phyloP scores from a whole-genome alignment of 2,113 vertebrate genomes.

The Ranitomeya imitator region DNA sequence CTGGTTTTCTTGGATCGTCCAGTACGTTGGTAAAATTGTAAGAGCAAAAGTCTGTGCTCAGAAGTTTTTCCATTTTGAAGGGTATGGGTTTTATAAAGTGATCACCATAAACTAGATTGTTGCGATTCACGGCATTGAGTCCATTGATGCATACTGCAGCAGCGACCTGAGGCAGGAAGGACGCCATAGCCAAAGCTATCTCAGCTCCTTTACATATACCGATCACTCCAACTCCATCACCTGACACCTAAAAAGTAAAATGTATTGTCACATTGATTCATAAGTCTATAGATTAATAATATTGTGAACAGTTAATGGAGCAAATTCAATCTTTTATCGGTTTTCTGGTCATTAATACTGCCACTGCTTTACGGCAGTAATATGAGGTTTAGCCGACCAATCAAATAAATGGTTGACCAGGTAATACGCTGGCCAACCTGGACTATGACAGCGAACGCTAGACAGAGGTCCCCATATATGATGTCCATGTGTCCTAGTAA shows the following conservation, averaged over 20 bases:
- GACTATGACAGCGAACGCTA: no score
- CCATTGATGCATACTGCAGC: slow-evolving; percentile 70
- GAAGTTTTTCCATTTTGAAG: slow-evolving; percentile 4
- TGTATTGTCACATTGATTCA: not conserved
- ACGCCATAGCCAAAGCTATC: slow-evolving; percentile 67
- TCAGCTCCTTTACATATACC: slow-evolving; percentile 66
- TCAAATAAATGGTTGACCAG: no score
- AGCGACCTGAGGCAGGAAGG: slow-evolving; percentile 62
- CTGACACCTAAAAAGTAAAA: slow-evolving; percentile 65
- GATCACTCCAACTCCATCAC: slow-evolving; percentile 63
- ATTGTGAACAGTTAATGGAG: no score
- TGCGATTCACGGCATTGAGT: slow-evolving; percentile 39
- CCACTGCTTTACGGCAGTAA: no score
- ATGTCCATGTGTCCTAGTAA: no score
- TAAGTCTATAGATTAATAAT: no score
- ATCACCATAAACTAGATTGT: slow-evolving; percentile 55
- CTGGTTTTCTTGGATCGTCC: not conserved
- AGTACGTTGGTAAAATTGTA: slow-evolving; percentile 16
- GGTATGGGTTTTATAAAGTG: slow-evolving; percentile 59
- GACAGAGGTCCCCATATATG: no score
- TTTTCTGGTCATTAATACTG: no score
- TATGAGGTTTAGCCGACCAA: no score
- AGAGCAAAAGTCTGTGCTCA: slow-evolving; percentile 12
- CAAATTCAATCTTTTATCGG: no score
- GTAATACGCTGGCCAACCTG: no score